These are phyloP conservation scores for Acarapis woodi DNA, from an alignment of 1,140 invertebrate genomes.

Conservation along the genomic window DNA sequence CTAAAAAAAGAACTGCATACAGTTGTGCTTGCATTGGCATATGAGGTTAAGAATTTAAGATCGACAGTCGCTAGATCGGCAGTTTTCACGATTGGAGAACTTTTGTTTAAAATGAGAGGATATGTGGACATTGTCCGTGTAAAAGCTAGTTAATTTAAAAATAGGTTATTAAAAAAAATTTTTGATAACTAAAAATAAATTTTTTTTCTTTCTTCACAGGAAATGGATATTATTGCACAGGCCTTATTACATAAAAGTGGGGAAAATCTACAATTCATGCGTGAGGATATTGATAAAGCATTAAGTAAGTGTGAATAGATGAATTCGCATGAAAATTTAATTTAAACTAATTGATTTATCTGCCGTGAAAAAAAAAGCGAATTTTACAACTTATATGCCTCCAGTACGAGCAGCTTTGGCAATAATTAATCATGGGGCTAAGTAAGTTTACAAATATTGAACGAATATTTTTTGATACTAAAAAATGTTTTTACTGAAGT, in stretches of 20 bases:
- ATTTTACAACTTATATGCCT: constrained; percentile 38
- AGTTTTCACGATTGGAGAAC: constrained; percentile 39
- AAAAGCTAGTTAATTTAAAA: neutral
- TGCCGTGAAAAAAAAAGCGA: too few relatives aligned
- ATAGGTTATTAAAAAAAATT: constrained; percentile 5
- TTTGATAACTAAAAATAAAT: neutral
- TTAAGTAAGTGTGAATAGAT: too few relatives aligned
- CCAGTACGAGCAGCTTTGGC: constrained; percentile 26
- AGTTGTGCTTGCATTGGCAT: constrained; percentile 33
- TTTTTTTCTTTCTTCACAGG: constrained; percentile 21
- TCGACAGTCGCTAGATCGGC: constrained; percentile 64
- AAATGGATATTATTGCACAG: constrained; percentile 50
- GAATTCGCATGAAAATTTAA: too few relatives aligned
- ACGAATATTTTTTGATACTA: neutral
- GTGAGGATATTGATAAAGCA: constrained; percentile 52
- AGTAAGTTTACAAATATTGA: constrained; percentile 21
- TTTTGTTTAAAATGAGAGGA: constrained; percentile 35
- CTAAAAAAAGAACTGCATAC: constrained; percentile 26
- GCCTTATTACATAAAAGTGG: constrained; percentile 53
- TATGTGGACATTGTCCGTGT: constrained; percentile 37
- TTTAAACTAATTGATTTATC: too few relatives aligned
- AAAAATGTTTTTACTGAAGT: constrained; percentile 18
- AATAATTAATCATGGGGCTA: constrained; percentile 28
- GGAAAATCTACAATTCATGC: constrained; percentile 68
- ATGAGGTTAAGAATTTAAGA: constrained; percentile 44